Base-by-base conservation (phyloP, 2,113 vertebrate species). In the Epinephelus cyanopodus region DNA sequence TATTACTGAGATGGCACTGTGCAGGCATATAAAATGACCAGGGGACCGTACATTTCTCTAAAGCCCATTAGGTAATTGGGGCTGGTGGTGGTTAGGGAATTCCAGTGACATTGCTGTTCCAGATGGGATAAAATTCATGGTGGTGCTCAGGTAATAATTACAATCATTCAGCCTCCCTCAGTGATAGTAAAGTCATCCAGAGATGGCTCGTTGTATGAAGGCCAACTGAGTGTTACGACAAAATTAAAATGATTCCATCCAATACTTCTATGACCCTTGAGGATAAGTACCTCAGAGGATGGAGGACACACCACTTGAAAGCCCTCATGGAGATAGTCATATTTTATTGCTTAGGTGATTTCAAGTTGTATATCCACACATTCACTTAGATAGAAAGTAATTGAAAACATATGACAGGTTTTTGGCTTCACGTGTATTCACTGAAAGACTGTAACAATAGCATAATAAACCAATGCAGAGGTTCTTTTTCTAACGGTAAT, bases 61-160 rank as follows among this genome's bases (percentile, higher is more conserved):
- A 78, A 85, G 76, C 63, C 77, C 80, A 82, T 86, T 82, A 82
- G 81, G 65, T 90, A 81, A 88, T 81, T 83, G 84, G 61, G 23
- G 56, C 63, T 62, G 65, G 65, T 74, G 64, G 71, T 80, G 64
- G 71, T 80, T 66, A 47, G 74, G 75, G 73, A 88, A 88, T 88
- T 78, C 68, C 12, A 54, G 56, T 74, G 78, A 77, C 87, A 84
- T 50, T 54, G 60, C 78, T 58, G 61, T 77, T 90, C 64, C 21
- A 15, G 81, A 73, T 77, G 73, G 56, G 47, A 80, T 74, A 15
- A 39, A 74, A 87, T 82, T 82, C 78, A 88, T 78, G 21, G 62
- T 64, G 58, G 77, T 76, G 73, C 84, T 88, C 62, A 71, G 77
- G 77, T 85, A 82, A 85, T 90, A 85, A 90, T 86, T 85, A 75